A percentile compares a stretch with the other conserved stretches of the same genome.
phyloP scores from a whole-genome alignment of 2,797 vertebrate genomes.

The Lateolabrax maculatus region DNA sequence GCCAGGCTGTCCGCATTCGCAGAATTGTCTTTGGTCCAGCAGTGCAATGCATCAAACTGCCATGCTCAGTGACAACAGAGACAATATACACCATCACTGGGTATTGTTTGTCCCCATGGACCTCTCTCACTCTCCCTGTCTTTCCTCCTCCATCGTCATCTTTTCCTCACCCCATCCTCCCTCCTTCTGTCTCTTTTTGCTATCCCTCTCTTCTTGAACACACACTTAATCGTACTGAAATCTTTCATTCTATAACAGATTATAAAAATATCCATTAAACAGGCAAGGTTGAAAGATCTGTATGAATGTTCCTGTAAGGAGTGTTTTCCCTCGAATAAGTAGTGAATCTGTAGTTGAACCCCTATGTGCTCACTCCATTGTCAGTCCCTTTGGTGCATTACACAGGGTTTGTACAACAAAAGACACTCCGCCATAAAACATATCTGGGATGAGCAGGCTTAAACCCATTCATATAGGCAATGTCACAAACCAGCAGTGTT shows the following conservation, averaged over 20 bases:
- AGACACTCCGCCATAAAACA: slow-evolving; percentile 51
- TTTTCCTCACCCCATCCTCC: neutral
- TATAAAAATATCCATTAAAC: neutral
- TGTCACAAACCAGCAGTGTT: slow-evolving; percentile 1
- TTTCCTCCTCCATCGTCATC: neutral
- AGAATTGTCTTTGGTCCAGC: slow-evolving; percentile 72
- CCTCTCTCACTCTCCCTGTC: slow-evolving; percentile 2
- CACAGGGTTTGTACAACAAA: slow-evolving; percentile 65
- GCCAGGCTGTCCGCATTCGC: slow-evolving; percentile 50
- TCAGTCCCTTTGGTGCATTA: slow-evolving; percentile 50
- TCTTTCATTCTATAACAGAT: neutral
- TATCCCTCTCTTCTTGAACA: neutral
- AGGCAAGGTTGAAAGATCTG: neutral
- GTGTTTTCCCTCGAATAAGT: slow-evolving; percentile 26
- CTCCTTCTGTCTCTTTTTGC: neutral
- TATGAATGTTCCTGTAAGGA: slow-evolving; percentile 5
- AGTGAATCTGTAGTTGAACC: slow-evolving; percentile 33
- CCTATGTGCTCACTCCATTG: slow-evolving; percentile 24
- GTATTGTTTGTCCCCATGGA: slow-evolving; percentile 54
- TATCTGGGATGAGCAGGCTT: slow-evolving; percentile 67
- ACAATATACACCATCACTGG: slow-evolving; percentile 62
- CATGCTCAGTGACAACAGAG: slow-evolving; percentile 57
- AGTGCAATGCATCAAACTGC: slow-evolving; percentile 70
- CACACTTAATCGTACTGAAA: neutral
- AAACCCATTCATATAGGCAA: slow-evolving; percentile 43